These are phyloP conservation scores for Atherinosoma microstoma DNA, from an alignment of 2,797 vertebrate species.

Conservation along the genomic window DNA sequence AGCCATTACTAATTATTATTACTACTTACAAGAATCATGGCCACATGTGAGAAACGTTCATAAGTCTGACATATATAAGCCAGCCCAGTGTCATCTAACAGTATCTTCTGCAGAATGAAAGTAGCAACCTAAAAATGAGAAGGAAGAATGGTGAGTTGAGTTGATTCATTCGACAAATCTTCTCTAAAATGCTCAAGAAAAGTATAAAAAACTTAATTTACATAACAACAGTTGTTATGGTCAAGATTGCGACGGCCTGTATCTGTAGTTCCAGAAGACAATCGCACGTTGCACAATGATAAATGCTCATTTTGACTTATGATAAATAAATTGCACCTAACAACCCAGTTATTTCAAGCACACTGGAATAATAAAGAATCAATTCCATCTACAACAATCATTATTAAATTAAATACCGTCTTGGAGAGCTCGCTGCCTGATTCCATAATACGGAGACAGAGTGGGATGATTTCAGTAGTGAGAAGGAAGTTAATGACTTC, in stretches of 20 bases:
- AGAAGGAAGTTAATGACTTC: constrained; percentile 98
- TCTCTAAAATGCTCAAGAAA: neutral
- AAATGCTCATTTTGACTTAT: no score
- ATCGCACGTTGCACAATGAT: no score
- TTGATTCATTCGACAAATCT: neutral
- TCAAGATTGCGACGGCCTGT: neutral
- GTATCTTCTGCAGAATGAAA: constrained; percentile 97
- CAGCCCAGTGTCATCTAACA: constrained; percentile 96
- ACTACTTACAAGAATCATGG: constrained; percentile 95
- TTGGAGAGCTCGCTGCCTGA: constrained; percentile 98
- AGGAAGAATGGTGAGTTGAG: neutral
- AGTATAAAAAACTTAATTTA: neutral
- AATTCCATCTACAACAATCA: no score
- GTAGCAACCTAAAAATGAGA: constrained; percentile 90
- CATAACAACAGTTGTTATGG: no score
- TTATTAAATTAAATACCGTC: constrained; percentile 83
- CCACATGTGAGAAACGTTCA: constrained; percentile 97
- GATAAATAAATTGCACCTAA: no score
- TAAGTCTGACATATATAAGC: constrained; percentile 99
- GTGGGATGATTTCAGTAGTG: constrained; percentile 97
- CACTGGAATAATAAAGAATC: no score
- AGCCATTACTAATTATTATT: neutral
- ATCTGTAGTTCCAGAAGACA: neutral
- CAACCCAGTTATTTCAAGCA: neutral
- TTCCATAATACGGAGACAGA: constrained; percentile 98